A percentile compares a stretch with the other conserved stretches of the same genome.
Evolutionary conservation across 2,888 invertebrate species (phyloP).

Genomic region (Thecocarcelia acutangulata): DNA sequence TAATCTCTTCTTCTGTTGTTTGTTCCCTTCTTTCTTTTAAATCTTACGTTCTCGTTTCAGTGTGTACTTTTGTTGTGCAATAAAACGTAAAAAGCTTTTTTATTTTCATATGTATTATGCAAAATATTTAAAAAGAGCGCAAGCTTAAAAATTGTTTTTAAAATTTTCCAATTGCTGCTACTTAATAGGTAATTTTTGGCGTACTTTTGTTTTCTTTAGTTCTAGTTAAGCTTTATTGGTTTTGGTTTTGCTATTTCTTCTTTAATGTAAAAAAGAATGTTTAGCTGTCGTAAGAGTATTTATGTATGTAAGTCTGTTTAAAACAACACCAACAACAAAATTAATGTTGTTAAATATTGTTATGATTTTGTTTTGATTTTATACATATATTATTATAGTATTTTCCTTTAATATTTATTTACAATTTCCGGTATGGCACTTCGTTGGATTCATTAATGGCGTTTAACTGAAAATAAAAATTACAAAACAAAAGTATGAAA

Average conservation of each 20-base stretch:
- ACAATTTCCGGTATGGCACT: conserved; percentile 71
- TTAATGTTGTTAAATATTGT: conserved; percentile 53
- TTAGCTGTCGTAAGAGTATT: conserved; percentile 41
- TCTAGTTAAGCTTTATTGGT: conserved; percentile 46
- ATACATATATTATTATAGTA: conserved; percentile 44
- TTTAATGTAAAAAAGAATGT: conserved; percentile 72
- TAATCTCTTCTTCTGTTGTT: conserved; percentile 50
- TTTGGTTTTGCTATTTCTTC: conserved; percentile 64
- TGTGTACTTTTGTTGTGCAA: conserved; percentile 47
- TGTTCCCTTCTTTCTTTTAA: conserved; percentile 18
- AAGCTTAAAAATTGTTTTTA: conserved; percentile 11
- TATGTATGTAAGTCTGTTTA: conserved; percentile 12
- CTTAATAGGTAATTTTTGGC: conserved; percentile 44
- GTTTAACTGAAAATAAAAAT: conserved; percentile 71
- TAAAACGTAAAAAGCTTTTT: conserved; percentile 51
- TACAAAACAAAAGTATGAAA: not conserved
- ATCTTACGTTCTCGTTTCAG: not conserved
- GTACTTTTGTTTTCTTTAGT: conserved; percentile 3
- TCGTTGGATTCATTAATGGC: conserved; percentile 74
- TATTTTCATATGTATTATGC: conserved; percentile 15
- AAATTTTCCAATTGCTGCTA: conserved; percentile 4
- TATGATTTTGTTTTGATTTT: conserved; percentile 44
- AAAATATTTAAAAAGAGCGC: not conserved
- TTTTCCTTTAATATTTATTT: conserved; percentile 52
- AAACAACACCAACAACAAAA: conserved; percentile 51